Base-by-base conservation (phyloP, 2,888 invertebrate species). In the Leptinotarsa tumamoca region DNA sequence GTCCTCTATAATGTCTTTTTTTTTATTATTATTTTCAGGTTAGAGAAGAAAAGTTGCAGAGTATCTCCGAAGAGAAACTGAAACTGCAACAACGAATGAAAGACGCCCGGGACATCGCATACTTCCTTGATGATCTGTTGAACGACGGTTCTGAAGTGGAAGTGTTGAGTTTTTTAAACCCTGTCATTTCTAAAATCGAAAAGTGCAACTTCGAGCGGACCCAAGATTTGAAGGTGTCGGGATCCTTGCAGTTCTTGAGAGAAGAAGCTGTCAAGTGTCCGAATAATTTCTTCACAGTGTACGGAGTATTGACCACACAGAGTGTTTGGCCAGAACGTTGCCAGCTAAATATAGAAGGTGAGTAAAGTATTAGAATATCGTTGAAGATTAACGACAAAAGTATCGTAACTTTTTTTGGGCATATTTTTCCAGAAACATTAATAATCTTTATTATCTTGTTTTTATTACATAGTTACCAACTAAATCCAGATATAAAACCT, bases 91-190 rank as follows among this genome's bases (percentile, higher is more conserved):
- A 90, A 78, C 88, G 91, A 23, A 90, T 91, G 0, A 87, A 88
- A 4, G 91, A 92, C 72, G 92, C 92, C 0, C 86, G 89, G 67
- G 90, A 92, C 18, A 92, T 93, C 0, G 91, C 94, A 1, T 87
- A 89, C 51, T 94, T 94, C 81, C 90, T 93, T 74, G 93, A 94
- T 74, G 81, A 82, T 85, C 84, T 84, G 56, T 87, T 93, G 21
- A 87, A 90, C 0, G 91, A 92, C n/a, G 94, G 93, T 0, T 92
- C 92, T 1, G 93, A 94, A 81, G 92, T 93, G 21, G 95, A 95
- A 88, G 90, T 95, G 50, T 89, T 95, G 1, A 92, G 92, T 18
- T 91, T 94, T 73, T 91, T 92, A 72, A 91, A 90, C 23, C 90
- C 93, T 0, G 90, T 94, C 4, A 87, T 94, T 4, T 91, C 91